These are phyloP conservation scores for Enteromius anoplus DNA, from an alignment of 2,797 vertebrate species.

Conservation along the genomic window DNA sequence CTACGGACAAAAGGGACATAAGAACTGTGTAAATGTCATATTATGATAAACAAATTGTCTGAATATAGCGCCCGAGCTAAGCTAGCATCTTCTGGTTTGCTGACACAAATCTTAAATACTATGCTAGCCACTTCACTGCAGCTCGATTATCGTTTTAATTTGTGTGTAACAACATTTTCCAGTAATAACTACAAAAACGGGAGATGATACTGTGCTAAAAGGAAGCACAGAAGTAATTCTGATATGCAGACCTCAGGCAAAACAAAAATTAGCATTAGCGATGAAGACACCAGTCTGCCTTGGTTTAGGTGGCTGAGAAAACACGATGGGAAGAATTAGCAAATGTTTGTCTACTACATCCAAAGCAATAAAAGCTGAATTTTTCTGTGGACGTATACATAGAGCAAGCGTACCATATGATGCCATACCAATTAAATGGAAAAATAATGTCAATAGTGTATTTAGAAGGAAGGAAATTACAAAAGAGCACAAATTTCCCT, in stretches of 20 bases:
- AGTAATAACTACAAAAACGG: conserved; percentile 21
- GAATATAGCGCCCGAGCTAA: conserved; percentile 1
- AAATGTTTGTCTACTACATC: conserved; percentile 21
- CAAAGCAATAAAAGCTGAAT: neutral
- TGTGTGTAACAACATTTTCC: conserved; percentile 9
- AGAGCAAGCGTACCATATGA: neutral
- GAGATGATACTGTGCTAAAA: neutral
- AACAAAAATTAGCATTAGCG: conserved; percentile 46
- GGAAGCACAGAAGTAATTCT: conserved; percentile 7
- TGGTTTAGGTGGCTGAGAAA: conserved; percentile 20
- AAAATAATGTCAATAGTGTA: conserved; percentile 7
- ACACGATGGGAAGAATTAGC: neutral
- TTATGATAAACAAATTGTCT: conserved; percentile 8
- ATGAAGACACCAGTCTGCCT: conserved; percentile 26
- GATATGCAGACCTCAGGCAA: conserved; percentile 35
- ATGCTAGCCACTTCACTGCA: neutral
- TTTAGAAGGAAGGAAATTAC: conserved; percentile 18
- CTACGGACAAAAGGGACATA: neutral
- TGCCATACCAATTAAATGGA: neutral
- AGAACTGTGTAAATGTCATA: conserved; percentile 8
- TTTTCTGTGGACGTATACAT: neutral
- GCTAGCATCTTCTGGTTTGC: conserved; percentile 9
- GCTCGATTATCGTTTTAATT: conserved; percentile 21
- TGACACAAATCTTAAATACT: conserved; percentile 5
- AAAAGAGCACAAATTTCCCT: conserved; percentile 32